Conservation (phyloP, 2,113 vertebrate species). For the Vulpes ferrilata region DNA sequence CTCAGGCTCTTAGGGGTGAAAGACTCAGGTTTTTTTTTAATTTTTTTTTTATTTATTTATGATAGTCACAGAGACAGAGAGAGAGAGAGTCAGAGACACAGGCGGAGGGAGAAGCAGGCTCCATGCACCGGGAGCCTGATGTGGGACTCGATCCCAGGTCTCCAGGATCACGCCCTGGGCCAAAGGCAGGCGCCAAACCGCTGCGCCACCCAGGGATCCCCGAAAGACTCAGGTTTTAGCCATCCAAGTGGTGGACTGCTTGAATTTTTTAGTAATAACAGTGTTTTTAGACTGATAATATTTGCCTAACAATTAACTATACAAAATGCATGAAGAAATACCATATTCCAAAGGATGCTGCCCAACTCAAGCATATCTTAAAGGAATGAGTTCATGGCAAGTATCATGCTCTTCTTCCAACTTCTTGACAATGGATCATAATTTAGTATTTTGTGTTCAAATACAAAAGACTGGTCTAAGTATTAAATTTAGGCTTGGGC, state of each 20-base stretch:
- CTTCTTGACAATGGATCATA: conserved; percentile 27
- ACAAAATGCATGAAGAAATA: neutral
- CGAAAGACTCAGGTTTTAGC: neutral
- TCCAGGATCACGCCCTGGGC: no score
- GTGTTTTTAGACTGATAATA: neutral
- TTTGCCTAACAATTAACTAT: neutral
- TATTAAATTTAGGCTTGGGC: neutral
- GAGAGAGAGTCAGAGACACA: no score
- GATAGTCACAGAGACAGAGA: no score
- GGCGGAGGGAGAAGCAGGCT: no score
- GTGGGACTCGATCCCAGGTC: no score
- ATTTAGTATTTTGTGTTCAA: conserved; percentile 32
- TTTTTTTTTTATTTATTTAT: no score
- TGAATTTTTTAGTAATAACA: neutral
- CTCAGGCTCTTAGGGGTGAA: neutral
- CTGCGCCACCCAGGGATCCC: no score
- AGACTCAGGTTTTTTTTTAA: neutral
- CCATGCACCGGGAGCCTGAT: no score
- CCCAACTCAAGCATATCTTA: neutral
- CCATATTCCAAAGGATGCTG: neutral
- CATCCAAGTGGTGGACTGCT: neutral
- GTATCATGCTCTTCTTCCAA: neutral
- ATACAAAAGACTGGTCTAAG: neutral
- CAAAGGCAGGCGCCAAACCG: no score
- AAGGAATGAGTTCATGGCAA: neutral